These are phyloP conservation scores for Corvus hawaiiensis DNA, from an alignment of 2,113 vertebrate species.

Conservation along the genomic window DNA sequence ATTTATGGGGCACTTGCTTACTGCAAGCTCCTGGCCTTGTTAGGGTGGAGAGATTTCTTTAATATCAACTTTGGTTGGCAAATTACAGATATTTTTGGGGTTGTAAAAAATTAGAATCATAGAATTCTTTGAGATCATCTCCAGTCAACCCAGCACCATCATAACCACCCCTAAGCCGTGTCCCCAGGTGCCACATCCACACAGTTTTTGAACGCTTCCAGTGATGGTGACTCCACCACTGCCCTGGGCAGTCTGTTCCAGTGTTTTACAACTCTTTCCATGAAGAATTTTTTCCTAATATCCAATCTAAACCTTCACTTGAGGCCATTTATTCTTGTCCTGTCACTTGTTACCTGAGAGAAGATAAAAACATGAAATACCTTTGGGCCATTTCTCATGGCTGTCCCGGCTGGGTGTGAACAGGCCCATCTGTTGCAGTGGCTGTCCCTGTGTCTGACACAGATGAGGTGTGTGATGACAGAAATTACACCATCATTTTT, in stretches of 20 bases:
- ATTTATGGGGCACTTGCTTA: neutral
- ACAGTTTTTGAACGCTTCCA: neutral
- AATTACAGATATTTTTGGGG: neutral
- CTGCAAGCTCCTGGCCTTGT: neutral
- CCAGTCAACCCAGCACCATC: neutral
- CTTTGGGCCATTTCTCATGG: neutral
- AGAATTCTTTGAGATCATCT: neutral
- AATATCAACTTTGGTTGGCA: neutral
- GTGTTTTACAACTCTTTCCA: neutral
- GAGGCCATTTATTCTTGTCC: neutral
- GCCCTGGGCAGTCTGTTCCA: neutral
- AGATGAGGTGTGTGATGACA: neutral
- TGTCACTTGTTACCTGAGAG: neutral
- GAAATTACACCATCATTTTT: neutral
- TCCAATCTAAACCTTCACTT: neutral
- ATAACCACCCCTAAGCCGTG: neutral
- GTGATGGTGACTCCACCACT: neutral
- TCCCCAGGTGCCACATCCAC: neutral
- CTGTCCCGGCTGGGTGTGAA: neutral
- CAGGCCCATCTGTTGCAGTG: neutral
- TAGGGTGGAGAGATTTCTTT: neutral
- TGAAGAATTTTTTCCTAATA: neutral
- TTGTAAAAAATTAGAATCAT: neutral
- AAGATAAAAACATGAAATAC: neutral
- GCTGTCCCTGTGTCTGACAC: neutral